Conservation (phyloP, 2,888 invertebrate species). For the Slavum lentiscoides region DNA sequence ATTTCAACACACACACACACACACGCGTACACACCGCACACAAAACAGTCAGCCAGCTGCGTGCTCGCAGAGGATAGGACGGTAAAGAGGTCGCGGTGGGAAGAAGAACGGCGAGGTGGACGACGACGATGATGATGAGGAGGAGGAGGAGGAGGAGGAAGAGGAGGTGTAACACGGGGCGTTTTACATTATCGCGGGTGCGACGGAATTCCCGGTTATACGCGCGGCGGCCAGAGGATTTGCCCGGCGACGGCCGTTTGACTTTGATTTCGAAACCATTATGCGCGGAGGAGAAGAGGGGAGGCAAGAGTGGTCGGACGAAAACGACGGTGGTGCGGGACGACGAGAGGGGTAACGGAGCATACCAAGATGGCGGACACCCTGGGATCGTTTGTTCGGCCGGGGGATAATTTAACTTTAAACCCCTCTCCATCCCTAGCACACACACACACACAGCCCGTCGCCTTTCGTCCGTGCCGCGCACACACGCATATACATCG, state of each 20-base stretch:
- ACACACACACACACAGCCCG: neutral
- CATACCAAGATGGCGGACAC: slow-evolving; percentile 51
- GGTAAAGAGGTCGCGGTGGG: slow-evolving; percentile 41
- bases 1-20: slow-evolving; percentile 37
- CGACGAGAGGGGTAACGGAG: slow-evolving; percentile 40
- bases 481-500: neutral
- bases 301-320: neutral
- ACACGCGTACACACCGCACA: neutral
- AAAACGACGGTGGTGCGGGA: slow-evolving; percentile 16
- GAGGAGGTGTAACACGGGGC: slow-evolving; percentile 40
- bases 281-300: slow-evolving; percentile 5
- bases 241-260: slow-evolving; percentile 52
- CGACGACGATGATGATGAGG: slow-evolving; percentile 1
- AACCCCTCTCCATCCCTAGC: neutral
- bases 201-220: slow-evolving; percentile 34
- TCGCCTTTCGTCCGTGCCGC: slow-evolving; percentile 1
- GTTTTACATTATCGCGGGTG: slow-evolving; percentile 52
- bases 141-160: neutral
- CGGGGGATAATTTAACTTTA: slow-evolving; percentile 51
- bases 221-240: slow-evolving; percentile 42
- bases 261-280: slow-evolving; percentile 51
- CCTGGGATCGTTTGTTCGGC: slow-evolving; percentile 50
- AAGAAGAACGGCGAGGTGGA: slow-evolving; percentile 20
- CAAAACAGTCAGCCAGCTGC: slow-evolving; percentile 34
- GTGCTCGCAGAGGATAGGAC: slow-evolving; percentile 14